These are phyloP conservation scores for Caiman crocodilus DNA, from an alignment of 2,797 vertebrate genomes.

Conservation along the genomic window DNA sequence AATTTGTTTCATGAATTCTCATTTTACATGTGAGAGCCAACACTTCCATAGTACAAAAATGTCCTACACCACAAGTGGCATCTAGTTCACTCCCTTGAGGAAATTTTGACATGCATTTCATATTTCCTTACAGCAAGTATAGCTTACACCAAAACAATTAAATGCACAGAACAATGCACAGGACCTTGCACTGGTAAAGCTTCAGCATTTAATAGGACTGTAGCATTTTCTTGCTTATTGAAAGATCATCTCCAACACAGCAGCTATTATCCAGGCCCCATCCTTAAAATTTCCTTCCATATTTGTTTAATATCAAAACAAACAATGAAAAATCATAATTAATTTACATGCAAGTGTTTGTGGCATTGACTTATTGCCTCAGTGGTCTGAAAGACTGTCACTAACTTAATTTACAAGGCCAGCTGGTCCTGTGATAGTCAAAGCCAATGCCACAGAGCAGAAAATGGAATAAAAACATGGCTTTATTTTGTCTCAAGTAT, in stretches of 20 bases:
- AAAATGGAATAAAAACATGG: background rate
- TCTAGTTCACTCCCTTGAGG: background rate
- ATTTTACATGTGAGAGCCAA: background rate
- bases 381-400: rapidly evolving
- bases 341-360: background rate
- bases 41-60: background rate
- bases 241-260: rapidly evolving
- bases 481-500: background rate
- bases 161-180: background rate
- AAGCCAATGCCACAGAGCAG: rapidly evolving
- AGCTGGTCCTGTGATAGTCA: rapidly evolving
- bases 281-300: background rate
- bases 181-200: no score
- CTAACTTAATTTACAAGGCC: background rate
- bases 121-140: background rate
- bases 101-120: background rate
- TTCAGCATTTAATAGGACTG: no score
- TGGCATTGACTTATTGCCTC: rapidly evolving
- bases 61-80: background rate
- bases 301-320: rapidly evolving
- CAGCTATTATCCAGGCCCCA: rapidly evolving
- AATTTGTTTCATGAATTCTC: background rate
- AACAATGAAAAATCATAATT: background rate
- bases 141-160: background rate
- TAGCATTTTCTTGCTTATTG: rapidly evolving